Conservation (phyloP, 64 coral and sea anemone genomes). For the Montipora cactus region DNA sequence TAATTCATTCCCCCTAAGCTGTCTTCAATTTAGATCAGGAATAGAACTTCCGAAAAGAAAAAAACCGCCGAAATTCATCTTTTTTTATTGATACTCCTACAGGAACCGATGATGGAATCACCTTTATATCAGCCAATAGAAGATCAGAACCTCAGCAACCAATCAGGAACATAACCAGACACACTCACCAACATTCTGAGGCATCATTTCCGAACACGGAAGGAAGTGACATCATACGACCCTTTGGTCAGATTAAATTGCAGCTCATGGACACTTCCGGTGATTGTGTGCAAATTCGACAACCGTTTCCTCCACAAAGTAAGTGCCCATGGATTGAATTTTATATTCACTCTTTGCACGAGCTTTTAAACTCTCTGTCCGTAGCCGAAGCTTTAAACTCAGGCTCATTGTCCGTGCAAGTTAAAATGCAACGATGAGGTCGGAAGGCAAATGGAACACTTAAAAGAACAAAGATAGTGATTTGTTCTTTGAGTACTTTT, state of each 20-base stretch:
- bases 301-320: background rate
- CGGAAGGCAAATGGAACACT: no score
- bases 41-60: no score
- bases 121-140: constrained; percentile 55
- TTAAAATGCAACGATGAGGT: no score
- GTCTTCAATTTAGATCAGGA: no score
- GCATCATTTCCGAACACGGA: constrained; percentile 32
- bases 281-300: background rate
- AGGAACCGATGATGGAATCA: constrained; percentile 78
- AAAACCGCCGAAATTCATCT: no score
- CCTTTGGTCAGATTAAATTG: constrained; percentile 59
- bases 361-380: no score
- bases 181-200: constrained; percentile 29
- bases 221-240: constrained; percentile 17
- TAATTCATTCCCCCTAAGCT: no score
- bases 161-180: constrained; percentile 53
- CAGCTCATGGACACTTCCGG: constrained; percentile 48
- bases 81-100: background rate
- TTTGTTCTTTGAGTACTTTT: no score
- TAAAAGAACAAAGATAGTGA: no score
- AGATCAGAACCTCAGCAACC: constrained; percentile 59
- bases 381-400: no score
- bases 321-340: background rate
- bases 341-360: background rate
- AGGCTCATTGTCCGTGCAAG: no score